A percentile compares a stretch with the other conserved stretches of the same genome.
Evolutionary conservation across 1,140 invertebrate species (phyloP).

Genomic region (Semibalanus balanoides): DNA sequence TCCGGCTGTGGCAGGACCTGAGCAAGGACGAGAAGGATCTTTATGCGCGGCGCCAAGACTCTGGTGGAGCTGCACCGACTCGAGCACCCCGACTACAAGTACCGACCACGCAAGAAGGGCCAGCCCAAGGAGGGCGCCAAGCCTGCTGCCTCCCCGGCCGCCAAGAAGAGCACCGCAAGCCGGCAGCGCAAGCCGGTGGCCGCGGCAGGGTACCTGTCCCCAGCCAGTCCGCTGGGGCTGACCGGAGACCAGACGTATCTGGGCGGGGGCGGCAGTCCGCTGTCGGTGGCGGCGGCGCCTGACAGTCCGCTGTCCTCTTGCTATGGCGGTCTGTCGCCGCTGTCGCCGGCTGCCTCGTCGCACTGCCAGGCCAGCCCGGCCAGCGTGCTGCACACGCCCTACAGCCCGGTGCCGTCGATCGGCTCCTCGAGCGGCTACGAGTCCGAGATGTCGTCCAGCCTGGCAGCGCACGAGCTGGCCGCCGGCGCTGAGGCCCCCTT

Average conservation of each 20-base stretch:
- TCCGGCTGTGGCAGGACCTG: neutral
- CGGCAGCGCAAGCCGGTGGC: neutral
- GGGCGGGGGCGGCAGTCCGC: neutral
- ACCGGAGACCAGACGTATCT: neutral
- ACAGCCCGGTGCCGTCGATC: neutral
- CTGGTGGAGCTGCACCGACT: slow-evolving; percentile 77
- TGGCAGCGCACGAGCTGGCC: neutral
- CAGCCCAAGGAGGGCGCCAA: neutral
- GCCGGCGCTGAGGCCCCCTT: neutral
- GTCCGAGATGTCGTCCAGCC: neutral
- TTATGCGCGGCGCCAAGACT: slow-evolving; percentile 63
- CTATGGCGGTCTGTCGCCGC: neutral
- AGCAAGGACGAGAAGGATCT: neutral
- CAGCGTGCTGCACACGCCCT: neutral
- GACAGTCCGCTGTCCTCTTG: neutral
- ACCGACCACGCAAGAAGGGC: slow-evolving; percentile 68
- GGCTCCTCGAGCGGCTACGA: neutral
- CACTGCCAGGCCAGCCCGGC: neutral
- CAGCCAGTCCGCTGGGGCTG: neutral
- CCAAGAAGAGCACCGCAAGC: neutral
- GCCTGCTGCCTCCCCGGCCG: no score
- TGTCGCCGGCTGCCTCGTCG: no score
- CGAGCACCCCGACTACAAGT: slow-evolving; percentile 97
- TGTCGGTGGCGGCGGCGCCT: no score
- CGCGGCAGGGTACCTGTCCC: no score